Base-by-base conservation (phyloP, 92 coral and sea anemone genomes). In the Umimayanthus kanabou region DNA sequence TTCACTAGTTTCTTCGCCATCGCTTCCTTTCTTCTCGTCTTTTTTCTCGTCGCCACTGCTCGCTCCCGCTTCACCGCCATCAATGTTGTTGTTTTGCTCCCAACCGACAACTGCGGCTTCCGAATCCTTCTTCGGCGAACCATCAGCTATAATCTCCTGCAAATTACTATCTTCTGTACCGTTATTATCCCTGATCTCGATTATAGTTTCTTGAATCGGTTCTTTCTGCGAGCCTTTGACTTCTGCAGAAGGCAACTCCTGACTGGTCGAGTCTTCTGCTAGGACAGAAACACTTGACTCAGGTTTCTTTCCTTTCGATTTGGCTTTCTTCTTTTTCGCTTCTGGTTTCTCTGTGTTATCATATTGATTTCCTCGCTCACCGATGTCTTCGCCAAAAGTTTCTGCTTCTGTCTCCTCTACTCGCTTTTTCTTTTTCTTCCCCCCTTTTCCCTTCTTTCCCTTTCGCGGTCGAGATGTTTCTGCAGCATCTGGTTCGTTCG, bases 11-110 rank as follows among this genome's bases (percentile, higher is more conserved):
- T 83, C 87, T 70, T 83, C 79, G 16, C 66, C 78, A 23, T 83
- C 79, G 25, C 87, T 83, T 49, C 43, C 77, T 29, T 83, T 83
- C 77, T 50, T 83, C 3, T 70, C 47, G 74, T 83, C 87, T 50
- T 83, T 83, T 40, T 83, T 83, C 78, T 83, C 87, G 65, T 83
- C 87, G 2, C 67, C 78, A 47, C 87, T 83, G 23, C 67, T 70
- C 78, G 45, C 85, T 1, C 57, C 73, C 4, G 10, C 73, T 22
- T 61, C 85, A 25, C 47, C 73, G 53, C 18, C 53, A 39, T 40
- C 30, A 33, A 13, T 0, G 79, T 81, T 81, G 72, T 81, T 65
- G 37, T 65, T 65, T 39, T 30, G 50, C 72, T 39, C 73, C 29
- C 4, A 81, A 47, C 69, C 22, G 14, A 8, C 69, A 75, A 11